phyloP scores from a whole-genome alignment of 2,113 vertebrate genomes.

The Pholis gunnellus region DNA sequence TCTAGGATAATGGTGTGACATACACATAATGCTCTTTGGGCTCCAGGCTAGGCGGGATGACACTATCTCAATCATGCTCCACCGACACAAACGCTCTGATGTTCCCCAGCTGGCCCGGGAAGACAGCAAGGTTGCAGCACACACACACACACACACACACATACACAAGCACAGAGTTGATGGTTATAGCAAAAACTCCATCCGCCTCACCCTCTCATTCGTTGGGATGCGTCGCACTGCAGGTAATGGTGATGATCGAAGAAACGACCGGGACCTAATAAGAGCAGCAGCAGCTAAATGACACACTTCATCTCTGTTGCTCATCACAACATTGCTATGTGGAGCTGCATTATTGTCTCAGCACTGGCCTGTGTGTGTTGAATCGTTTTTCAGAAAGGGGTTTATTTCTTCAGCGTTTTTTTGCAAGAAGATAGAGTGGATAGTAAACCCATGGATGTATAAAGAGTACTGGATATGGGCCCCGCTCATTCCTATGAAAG shows the following conservation, averaged over 20 bases:
- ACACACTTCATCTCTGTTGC: slow-evolving; percentile 58
- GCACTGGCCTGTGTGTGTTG: not conserved
- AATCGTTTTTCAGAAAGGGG: not conserved
- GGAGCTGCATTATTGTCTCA: slow-evolving; percentile 19
- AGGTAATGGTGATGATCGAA: slow-evolving; percentile 72
- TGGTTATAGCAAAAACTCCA: slow-evolving; percentile 61
- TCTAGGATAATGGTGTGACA: slow-evolving; percentile 76
- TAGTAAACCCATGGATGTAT: not conserved
- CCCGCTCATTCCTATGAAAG: not conserved
- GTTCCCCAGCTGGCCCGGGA: slow-evolving; percentile 73
- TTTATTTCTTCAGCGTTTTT: not conserved
- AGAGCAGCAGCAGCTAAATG: slow-evolving; percentile 59
- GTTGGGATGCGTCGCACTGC: slow-evolving; percentile 69
- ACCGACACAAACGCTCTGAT: slow-evolving; percentile 75
- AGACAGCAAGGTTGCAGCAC: slow-evolving; percentile 57
- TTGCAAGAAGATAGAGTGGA: not conserved
- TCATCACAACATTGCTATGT: slow-evolving; percentile 18
- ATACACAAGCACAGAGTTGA: slow-evolving; percentile 43
- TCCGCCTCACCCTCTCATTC: slow-evolving; percentile 46
- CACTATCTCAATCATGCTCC: slow-evolving; percentile 78
- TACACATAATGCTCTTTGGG: slow-evolving; percentile 70
- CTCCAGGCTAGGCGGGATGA: slow-evolving; percentile 73
- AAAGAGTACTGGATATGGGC: not conserved
- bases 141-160: slow-evolving; percentile 22
- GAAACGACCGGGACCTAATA: slow-evolving; percentile 69